Base-by-base conservation (phyloP, 64 coral and sea anemone genomes). In the Exaiptasia diaphana region DNA sequence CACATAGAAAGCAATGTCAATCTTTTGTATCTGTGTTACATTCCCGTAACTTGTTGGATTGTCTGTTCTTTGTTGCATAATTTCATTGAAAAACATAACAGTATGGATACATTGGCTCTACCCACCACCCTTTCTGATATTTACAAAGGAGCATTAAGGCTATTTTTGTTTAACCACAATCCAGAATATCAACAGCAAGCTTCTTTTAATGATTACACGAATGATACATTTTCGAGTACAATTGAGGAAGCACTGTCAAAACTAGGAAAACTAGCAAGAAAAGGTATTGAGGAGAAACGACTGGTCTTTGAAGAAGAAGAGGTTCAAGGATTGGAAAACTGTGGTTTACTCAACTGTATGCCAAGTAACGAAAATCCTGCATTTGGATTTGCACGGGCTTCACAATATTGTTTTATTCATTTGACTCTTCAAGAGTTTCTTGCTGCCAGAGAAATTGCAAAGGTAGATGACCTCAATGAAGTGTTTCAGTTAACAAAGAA, bases 1-100 rank as follows among this genome's bases (percentile, higher is more conserved):
- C 74, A 90, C 38, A 67, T 90, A 31, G 20, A 64, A 33, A 23
- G 37, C 60, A 83, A 70, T 69, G 58, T 72, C 28, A 68, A 83
- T 50, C 17, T 90, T 26, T 64, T 82, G 63, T 67, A 77, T 41
- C 50, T 89, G 39, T 89, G 86, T 42, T 82, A 67, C 43, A 89
- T 89, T 82, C 86, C 86, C 43, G 77, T 83, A 4, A 74, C 61
- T 50, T 90, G 87, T 42, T 54, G 63, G 25, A 90, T 83, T 29
- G 63, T 90, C 26, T 83, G 79, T 83, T 83, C 72, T 67, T 54
- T 77, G 67, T 75, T 90, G 17, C 67, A 73, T 11, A 42, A 44
- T 26, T 40, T 74, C 20, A 61, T 53, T 1, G 26, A 69, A 14
- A 23, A 17, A 3, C 5, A 12, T 20, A 25, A 3, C 28, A 18